Conservation (phyloP, 2,113 vertebrate genomes). For the Lynx canadensis region DNA sequence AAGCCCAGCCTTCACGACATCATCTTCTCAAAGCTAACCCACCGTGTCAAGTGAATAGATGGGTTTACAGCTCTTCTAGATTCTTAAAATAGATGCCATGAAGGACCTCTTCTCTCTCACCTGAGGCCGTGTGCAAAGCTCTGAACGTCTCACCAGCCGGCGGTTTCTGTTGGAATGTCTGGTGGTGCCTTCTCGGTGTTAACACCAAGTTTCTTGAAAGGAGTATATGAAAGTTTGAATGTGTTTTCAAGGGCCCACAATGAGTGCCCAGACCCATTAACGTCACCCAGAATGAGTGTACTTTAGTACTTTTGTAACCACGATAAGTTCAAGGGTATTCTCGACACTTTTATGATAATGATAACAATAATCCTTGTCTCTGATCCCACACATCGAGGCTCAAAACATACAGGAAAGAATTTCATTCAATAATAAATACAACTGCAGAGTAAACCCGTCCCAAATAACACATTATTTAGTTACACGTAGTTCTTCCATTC, state of each 20-base stretch:
- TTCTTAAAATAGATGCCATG: neutral
- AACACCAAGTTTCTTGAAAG: neutral
- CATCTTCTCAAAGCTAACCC: neutral
- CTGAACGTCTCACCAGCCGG: neutral
- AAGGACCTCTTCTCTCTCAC: neutral
- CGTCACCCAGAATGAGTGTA: neutral
- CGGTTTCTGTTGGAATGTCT: neutral
- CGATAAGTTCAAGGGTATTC: neutral
- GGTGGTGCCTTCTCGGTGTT: rapidly evolving
- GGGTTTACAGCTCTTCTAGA: neutral
- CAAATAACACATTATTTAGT: neutral
- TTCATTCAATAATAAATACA: neutral
- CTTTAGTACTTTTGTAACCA: neutral
- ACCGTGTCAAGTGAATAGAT: neutral
- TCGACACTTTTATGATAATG: neutral
- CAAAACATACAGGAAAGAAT: neutral
- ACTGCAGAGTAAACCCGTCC: neutral
- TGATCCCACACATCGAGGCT: neutral
- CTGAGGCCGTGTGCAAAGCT: neutral
- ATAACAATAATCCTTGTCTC: neutral
- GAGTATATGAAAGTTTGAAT: neutral
- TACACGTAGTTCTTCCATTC: neutral
- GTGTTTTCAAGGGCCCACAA: neutral
- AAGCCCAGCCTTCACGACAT: neutral
- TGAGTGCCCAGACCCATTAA: neutral